These are phyloP conservation scores for Prionace glauca DNA, from an alignment of 2,797 vertebrate species.

Conservation along the genomic window DNA sequence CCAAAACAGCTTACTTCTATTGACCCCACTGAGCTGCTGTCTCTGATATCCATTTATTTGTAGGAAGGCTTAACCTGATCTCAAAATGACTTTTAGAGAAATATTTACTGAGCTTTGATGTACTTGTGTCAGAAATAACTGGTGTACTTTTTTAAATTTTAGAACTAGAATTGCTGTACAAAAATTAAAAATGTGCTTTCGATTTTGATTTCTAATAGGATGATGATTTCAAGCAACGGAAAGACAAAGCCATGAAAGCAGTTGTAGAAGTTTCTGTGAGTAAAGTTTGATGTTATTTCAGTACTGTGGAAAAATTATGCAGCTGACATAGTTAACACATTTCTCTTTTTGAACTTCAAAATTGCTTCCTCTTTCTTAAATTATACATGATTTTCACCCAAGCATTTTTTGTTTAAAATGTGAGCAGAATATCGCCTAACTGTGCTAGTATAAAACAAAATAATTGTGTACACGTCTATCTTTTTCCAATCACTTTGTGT, in stretches of 20 bases:
- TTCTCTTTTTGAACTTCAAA: not conserved
- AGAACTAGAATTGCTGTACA: not conserved
- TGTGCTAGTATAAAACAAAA: not conserved
- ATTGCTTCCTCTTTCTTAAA: not conserved
- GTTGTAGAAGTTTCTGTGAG: conserved; percentile 77
- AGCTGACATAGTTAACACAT: not conserved
- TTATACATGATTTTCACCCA: not conserved
- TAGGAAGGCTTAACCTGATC: not conserved
- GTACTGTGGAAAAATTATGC: not conserved
- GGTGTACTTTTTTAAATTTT: not conserved
- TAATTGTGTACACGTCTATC: not conserved
- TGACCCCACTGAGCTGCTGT: not conserved
- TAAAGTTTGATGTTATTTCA: conserved; percentile 42
- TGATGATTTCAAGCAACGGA: conserved; percentile 78
- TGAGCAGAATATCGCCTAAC: not conserved
- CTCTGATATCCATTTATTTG: not conserved
- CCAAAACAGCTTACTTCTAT: not conserved
- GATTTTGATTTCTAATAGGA: conserved; percentile 60
- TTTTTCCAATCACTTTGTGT: not conserved
- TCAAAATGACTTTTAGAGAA: not conserved
- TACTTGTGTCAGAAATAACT: not conserved
- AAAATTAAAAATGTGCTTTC: not conserved
- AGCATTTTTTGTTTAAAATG: not conserved
- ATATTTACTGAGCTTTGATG: not conserved
- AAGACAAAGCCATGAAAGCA: conserved; percentile 68